Conservation (phyloP, 2,113 vertebrate species). For the Electrona antarctica region DNA sequence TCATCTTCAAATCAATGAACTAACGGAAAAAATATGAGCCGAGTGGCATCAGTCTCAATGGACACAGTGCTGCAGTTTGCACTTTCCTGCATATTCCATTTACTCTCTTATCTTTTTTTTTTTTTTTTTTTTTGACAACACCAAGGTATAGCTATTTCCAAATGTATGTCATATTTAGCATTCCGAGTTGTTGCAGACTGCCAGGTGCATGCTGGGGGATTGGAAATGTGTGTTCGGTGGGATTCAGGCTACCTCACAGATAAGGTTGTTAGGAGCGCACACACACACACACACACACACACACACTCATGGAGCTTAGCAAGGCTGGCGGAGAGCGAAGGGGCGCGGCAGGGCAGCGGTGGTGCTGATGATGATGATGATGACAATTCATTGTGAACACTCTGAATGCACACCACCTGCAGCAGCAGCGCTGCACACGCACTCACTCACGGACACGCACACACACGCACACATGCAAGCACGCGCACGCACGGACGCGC, state of each 20-base stretch:
- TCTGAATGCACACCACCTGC: constrained; percentile 16
- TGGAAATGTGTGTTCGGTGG: constrained; percentile 35
- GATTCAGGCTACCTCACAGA: constrained; percentile 54
- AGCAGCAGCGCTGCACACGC: constrained; percentile 27
- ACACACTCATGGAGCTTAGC: constrained; percentile 35
- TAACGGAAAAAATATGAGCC: constrained; percentile 43
- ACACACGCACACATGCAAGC: too few relatives aligned
- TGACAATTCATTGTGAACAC: constrained; percentile 44
- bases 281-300: too few relatives aligned
- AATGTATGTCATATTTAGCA: constrained; percentile 45
- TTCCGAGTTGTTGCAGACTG: constrained; percentile 25
- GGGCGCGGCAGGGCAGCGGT: constrained; percentile 32
- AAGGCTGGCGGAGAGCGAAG: constrained; percentile 20
- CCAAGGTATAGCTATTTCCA: background rate
- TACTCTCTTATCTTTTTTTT: constrained; percentile 48
- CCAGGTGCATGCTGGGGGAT: constrained; percentile 35
- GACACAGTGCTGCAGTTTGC: constrained; percentile 13
- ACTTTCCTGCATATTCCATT: constrained; percentile 11
- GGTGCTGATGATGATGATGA: constrained; percentile 32
- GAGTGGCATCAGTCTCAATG: constrained; percentile 24
- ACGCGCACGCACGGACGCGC: too few relatives aligned
- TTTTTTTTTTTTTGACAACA: constrained; percentile 37
- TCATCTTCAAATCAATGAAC: constrained; percentile 2
- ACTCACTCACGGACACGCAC: too few relatives aligned
- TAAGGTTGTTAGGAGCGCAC: constrained; percentile 28